Percentiles rank a stretch among this genome's conserved stretches.
Conservation (phyloP, 2,888 invertebrate genomes). For the Aphidoletes aphidimyza region DNA sequence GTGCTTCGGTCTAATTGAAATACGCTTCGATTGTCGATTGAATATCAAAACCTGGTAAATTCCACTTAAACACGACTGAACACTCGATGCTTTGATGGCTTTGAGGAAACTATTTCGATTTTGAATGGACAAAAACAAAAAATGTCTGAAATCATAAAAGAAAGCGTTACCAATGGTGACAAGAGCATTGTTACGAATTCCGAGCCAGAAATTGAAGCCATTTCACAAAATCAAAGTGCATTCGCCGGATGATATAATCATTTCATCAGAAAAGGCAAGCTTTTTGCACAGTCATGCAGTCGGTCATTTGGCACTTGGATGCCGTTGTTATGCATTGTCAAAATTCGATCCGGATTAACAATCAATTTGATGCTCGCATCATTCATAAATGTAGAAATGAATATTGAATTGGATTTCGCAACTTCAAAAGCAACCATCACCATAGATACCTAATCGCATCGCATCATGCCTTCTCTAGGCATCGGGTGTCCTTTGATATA, state of each 20-base stretch:
- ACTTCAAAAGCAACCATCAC: slow-evolving; percentile 33
- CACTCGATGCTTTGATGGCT: background rate
- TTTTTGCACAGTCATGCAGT: slow-evolving; percentile 4
- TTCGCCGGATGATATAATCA: background rate
- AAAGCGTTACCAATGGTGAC: slow-evolving; percentile 30
- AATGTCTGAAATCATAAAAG: slow-evolving; percentile 16
- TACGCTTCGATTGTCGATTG: background rate
- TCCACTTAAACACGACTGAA: slow-evolving; percentile 50
- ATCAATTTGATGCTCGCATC: slow-evolving; percentile 16
- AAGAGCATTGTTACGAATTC: background rate
- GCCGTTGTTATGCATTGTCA: background rate
- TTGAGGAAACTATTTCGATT: too few relatives aligned
- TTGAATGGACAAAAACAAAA: background rate
- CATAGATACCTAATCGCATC: slow-evolving; percentile 26
- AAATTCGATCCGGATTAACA: slow-evolving; percentile 41
- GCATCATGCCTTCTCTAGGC: background rate
- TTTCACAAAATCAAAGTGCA: slow-evolving; percentile 3
- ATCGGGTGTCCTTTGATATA: background rate
- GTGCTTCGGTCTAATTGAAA: background rate
- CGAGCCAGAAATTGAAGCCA: background rate
- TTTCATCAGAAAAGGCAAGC: background rate
- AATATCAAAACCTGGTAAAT: background rate
- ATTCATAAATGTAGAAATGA: background rate
- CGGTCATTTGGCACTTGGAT: background rate
- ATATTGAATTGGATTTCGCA: background rate